A percentile compares a stretch with the other conserved stretches of the same genome.
These are phyloP conservation scores for Oriolus oriolus DNA, from an alignment of 2,113 vertebrate species.

Conservation along the genomic window DNA sequence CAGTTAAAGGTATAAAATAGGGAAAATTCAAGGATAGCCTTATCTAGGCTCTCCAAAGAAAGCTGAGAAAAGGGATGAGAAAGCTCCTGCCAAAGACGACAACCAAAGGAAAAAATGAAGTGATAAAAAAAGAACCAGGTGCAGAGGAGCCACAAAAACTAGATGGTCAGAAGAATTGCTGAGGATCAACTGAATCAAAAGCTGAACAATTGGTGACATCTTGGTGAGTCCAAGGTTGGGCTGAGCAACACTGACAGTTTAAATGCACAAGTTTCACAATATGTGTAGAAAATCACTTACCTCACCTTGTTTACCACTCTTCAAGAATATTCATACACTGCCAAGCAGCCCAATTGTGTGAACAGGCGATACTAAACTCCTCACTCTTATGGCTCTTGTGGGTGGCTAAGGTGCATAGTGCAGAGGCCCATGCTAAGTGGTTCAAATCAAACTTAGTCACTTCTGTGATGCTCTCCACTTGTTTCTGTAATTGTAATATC, in stretches of 20 bases:
- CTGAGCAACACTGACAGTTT: background rate
- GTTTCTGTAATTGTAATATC: background rate
- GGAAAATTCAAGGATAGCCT: background rate
- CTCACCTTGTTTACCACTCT: background rate
- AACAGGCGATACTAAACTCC: background rate
- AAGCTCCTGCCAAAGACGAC: background rate
- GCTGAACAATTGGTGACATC: background rate
- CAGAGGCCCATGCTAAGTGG: accelerated
- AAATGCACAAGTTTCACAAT: background rate
- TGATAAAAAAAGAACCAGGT: background rate
- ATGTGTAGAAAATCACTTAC: background rate
- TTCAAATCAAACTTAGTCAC: background rate
- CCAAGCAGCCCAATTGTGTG: background rate
- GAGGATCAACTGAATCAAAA: background rate
- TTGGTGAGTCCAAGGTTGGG: background rate
- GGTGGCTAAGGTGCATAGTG: background rate
- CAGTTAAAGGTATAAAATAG: background rate
- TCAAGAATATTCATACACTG: background rate
- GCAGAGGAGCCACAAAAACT: background rate
- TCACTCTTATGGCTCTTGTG: background rate
- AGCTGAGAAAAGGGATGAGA: background rate
- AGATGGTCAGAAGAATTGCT: background rate
- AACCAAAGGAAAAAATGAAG: background rate
- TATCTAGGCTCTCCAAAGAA: background rate
- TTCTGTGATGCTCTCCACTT: background rate